Conservation (phyloP, 2,888 invertebrate species). For the Drymonia ruficornis region DNA sequence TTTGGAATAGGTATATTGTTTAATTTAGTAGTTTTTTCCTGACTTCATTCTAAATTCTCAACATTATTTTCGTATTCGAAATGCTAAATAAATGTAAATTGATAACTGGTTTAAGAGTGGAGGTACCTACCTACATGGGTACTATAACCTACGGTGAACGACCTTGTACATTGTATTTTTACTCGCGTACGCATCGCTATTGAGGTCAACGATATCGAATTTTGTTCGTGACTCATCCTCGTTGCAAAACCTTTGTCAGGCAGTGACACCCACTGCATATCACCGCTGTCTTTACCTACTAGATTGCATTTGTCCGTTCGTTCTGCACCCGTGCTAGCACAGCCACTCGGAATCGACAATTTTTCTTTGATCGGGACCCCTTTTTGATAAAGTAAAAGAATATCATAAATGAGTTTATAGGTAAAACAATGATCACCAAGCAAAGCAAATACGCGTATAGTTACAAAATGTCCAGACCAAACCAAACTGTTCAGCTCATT, state of each 20-base stretch:
- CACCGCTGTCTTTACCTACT: background rate
- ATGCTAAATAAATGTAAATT: background rate
- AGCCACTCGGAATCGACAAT: background rate
- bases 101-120: background rate
- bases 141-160: background rate
- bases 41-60: no score
- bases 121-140: background rate
- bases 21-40: no score
- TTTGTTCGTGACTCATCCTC: conserved; percentile 25
- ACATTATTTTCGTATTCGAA: no score
- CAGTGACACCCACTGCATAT: conserved; percentile 7
- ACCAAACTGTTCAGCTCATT: no score
- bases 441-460: no score
- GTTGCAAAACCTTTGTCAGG: conserved; percentile 16
- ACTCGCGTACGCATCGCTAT: conserved; percentile 20
- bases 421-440: no score
- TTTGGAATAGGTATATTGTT: no score
- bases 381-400: no score
- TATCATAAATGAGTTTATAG: no score
- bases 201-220: conserved; percentile 40
- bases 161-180: background rate
- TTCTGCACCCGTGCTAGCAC: background rate
- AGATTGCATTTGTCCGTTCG: no score
- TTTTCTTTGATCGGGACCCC: background rate
- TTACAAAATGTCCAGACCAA: no score